A percentile compares a stretch with the other conserved stretches of the same genome.
Conservation (phyloP, 2,797 vertebrate species). For the Pseudochromis fuscus region DNA sequence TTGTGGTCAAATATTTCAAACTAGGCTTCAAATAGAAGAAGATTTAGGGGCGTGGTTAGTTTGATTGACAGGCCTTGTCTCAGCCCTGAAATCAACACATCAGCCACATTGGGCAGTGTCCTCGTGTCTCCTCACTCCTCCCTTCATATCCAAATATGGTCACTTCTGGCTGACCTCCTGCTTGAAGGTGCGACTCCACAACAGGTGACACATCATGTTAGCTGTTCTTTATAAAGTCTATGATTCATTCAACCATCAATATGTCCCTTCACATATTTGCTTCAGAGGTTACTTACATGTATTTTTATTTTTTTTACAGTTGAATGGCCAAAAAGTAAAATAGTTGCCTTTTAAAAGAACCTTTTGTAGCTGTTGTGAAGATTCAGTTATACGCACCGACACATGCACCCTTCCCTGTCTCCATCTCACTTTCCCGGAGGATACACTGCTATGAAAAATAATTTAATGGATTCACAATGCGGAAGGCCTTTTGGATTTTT, state of each 20-base stretch:
- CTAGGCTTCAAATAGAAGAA: too few relatives aligned
- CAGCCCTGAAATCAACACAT: too few relatives aligned
- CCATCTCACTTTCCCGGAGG: background rate
- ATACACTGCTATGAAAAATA: constrained; percentile 15
- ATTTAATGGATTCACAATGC: constrained; percentile 19
- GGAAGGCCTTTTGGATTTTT: constrained; percentile 9
- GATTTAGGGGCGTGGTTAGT: too few relatives aligned
- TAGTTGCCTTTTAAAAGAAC: background rate
- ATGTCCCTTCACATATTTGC: background rate
- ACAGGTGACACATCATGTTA: too few relatives aligned
- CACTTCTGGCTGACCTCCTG: too few relatives aligned
- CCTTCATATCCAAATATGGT: too few relatives aligned
- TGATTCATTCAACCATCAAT: background rate
- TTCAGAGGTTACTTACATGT: background rate
- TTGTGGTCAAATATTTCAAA: too few relatives aligned
- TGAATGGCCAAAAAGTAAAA: constrained; percentile 1
- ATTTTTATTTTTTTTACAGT: background rate
- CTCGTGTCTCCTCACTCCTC: too few relatives aligned
- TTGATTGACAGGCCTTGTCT: too few relatives aligned
- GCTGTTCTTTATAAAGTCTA: too few relatives aligned
- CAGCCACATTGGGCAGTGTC: too few relatives aligned
- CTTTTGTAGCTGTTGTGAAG: background rate
- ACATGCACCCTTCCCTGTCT: background rate
- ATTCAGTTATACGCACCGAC: constrained; percentile 6
- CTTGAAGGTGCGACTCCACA: too few relatives aligned